Conservation (phyloP, 2,113 vertebrate genomes). For the Ginglymostoma cirratum region DNA sequence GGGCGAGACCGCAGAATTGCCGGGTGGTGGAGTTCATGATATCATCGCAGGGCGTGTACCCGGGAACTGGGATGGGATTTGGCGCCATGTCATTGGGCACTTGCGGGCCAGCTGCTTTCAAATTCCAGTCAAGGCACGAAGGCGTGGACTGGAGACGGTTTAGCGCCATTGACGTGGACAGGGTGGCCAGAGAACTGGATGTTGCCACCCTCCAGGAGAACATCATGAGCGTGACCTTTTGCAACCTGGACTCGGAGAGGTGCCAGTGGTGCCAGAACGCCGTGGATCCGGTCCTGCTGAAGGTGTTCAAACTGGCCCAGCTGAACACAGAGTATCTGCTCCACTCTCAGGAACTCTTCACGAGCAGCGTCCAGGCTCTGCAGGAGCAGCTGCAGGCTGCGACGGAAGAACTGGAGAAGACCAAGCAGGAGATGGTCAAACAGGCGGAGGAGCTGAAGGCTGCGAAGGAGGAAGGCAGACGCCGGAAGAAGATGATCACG, state of each 20-base stretch:
- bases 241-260: conserved; percentile 53
- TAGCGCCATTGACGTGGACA: conserved; percentile 58
- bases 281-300: conserved; percentile 54
- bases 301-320: conserved; percentile 65
- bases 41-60: neutral
- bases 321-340: conserved; percentile 65
- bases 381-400: conserved; percentile 50
- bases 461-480: conserved; percentile 53
- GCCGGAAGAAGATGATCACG: conserved; percentile 56
- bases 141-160: conserved; percentile 60
- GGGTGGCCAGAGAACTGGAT: conserved; percentile 57
- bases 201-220: conserved; percentile 60
- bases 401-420: conserved; percentile 42
- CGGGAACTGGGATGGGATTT: conserved; percentile 9
- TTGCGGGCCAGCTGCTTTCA: conserved; percentile 46
- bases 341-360: conserved; percentile 61
- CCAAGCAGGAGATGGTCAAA: conserved; percentile 47
- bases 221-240: conserved; percentile 55
- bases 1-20: neutral
- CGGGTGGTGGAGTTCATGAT: neutral
- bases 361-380: conserved; percentile 46
- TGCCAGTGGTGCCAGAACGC: conserved; percentile 58
- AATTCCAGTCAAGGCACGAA: conserved; percentile 52
- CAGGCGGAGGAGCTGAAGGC: conserved; percentile 48
- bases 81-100: neutral